Percentiles rank a stretch among this genome's conserved stretches.
Evolutionary conservation across 1,140 invertebrate species (phyloP).

Genomic region (Ceratina japonica): DNA sequence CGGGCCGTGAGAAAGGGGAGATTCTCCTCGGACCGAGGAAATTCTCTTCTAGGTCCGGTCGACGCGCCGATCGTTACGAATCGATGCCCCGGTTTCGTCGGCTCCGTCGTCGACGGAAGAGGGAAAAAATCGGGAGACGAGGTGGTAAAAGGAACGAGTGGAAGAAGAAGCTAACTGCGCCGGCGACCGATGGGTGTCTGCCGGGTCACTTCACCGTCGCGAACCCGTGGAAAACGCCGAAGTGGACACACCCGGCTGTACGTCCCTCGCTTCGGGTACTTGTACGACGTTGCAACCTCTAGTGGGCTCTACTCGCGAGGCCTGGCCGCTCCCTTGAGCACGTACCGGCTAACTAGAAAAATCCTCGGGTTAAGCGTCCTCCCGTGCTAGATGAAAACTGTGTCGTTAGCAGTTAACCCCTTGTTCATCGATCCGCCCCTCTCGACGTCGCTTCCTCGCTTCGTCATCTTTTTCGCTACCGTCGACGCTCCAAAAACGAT

Average conservation of each 20-base stretch:
- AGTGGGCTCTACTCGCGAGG: constrained; percentile 38
- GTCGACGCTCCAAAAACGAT: no score
- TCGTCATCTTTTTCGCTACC: no score
- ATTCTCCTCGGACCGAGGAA: not conserved
- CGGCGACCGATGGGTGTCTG: constrained; percentile 72
- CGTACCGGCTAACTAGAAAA: constrained; percentile 66
- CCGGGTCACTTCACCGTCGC: constrained; percentile 75
- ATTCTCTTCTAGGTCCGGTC: no score
- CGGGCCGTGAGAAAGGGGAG: not conserved
- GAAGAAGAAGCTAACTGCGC: constrained; percentile 33
- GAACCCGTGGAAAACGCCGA: constrained; percentile 57
- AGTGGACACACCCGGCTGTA: constrained; percentile 39
- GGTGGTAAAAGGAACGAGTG: not conserved
- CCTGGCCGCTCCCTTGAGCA: constrained; percentile 53
- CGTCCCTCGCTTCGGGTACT: constrained; percentile 46
- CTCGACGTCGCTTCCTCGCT: not conserved
- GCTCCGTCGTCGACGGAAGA: not conserved
- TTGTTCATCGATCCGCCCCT: constrained; percentile 5
- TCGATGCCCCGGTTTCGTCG: no score
- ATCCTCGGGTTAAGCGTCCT: constrained; percentile 59
- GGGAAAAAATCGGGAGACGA: not conserved
- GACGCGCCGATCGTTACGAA: no score
- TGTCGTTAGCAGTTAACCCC: constrained; percentile 63
- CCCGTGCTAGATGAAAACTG: constrained; percentile 58
- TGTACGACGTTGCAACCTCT: constrained; percentile 41